Evolutionary conservation across 1,140 invertebrate genomes (phyloP), one percentile per base, ranked within the genome.

Genomic region (Tetraneura akinire): DNA sequence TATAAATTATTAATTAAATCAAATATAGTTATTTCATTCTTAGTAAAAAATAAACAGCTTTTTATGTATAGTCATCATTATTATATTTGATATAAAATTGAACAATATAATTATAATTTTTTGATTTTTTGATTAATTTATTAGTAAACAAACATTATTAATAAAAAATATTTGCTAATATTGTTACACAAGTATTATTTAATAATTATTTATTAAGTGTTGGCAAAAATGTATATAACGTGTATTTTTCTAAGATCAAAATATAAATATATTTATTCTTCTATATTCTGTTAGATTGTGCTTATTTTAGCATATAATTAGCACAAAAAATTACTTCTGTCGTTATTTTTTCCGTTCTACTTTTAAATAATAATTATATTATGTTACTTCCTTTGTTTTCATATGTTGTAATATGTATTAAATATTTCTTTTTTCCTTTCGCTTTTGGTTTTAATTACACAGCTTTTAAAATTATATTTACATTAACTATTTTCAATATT

Each of bases 231-330:
- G 23, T 71, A 49, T 3, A 70, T 49, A 70, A 49, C 26, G 16
- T 71, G 16, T 71, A 51, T 51, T 49, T 71, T 51, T 49, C 26
- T 51, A 71, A 71, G 68, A 71, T 71, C 66, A 70, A 70, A 47
- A 70, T 49, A 18, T 70, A 29, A 42, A 29, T 49, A 18, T 57
- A 57, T 60, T 60, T 78, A 26, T 60, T 78, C 74, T 62, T 78
- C 74, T 78, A 37, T 78, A 42, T 29, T 16, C 55, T 78, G 74
- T 78, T 78, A 78, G 74, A 78, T 78, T 76, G 6, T 16, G 32
- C 29, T 57, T 1, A n/a, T 74, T 74, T 74, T 57, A 76, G 18
- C 18, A 21, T 26, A n/a, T 74, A 21, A 29, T 76, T 23, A 18
- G 21, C 10, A 37, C 23, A 21, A 68, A 76, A 55, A 3, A 57